Conservation (phyloP, 2,888 invertebrate species). For the Drosophila infuscata region DNA sequence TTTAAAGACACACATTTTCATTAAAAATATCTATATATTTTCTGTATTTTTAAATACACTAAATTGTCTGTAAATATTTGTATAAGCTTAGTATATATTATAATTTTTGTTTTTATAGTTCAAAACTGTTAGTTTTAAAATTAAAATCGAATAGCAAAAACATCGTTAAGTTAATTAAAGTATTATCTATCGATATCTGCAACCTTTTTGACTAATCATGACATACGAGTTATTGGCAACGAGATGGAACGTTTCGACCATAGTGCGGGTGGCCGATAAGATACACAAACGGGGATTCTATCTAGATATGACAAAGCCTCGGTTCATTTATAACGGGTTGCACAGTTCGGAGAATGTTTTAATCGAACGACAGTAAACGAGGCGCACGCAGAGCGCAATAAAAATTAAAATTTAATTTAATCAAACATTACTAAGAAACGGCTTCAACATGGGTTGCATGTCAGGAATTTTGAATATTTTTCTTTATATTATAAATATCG, state of each 20-base stretch:
- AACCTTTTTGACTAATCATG: background rate
- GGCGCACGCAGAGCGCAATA: constrained; percentile 63
- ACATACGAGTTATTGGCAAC: background rate
- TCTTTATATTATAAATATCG: constrained; percentile 80
- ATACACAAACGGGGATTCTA: constrained; percentile 36
- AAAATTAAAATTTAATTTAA: constrained; percentile 22
- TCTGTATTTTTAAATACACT: too few relatives aligned
- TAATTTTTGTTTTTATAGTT: background rate
- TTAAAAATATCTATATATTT: too few relatives aligned
- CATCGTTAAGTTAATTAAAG: background rate
- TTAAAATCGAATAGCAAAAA: background rate
- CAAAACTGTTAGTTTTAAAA: background rate
- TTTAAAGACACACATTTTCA: too few relatives aligned
- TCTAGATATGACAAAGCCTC: constrained; percentile 57
- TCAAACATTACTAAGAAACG: constrained; percentile 18
- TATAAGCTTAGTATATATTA: too few relatives aligned
- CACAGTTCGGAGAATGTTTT: constrained; percentile 28
- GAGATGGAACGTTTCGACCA: background rate
- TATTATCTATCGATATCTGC: background rate
- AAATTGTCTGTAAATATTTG: background rate
- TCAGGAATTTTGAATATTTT: constrained; percentile 80
- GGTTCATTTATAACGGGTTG: constrained; percentile 57
- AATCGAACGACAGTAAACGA: constrained; percentile 70
- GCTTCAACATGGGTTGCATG: constrained; percentile 78
- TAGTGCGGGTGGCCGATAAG: constrained; percentile 18